Evolutionary conservation across 2,888 invertebrate genomes (phyloP).

Genomic region (Tanaodytes sp.): DNA sequence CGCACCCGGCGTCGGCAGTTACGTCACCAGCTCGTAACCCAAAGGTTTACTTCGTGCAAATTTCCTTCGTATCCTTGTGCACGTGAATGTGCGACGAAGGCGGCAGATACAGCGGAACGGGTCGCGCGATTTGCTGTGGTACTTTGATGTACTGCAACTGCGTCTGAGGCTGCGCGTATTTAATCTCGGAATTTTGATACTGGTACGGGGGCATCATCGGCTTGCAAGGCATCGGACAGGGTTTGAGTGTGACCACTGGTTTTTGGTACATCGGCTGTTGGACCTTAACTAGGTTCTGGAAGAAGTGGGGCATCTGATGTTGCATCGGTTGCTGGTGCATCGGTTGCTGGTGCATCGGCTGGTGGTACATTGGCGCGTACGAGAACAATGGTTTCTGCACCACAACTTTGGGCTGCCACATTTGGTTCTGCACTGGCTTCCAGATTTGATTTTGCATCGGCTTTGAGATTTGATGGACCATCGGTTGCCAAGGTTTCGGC

Average conservation of each 20-base stretch:
- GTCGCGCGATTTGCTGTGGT: constrained; percentile 42
- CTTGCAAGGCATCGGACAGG: constrained; percentile 50
- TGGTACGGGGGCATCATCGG: constrained; percentile 45
- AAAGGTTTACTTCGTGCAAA: constrained; percentile 44
- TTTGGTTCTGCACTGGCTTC: constrained; percentile 16
- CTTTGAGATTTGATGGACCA: neutral
- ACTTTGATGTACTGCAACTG: constrained; percentile 56
- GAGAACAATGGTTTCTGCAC: constrained; percentile 63
- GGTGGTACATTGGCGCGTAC: constrained; percentile 63
- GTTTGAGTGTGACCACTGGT: constrained; percentile 52
- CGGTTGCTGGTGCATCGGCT: constrained; percentile 33
- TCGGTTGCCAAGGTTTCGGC: constrained; percentile 29
- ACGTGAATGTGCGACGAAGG: constrained; percentile 36
- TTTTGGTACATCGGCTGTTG: constrained; percentile 58
- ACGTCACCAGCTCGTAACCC: neutral
- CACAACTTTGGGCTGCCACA: constrained; percentile 47
- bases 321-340: constrained; percentile 46
- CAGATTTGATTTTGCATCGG: constrained; percentile 7
- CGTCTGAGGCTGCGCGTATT: constrained; percentile 33
- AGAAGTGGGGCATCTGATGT: constrained; percentile 51
- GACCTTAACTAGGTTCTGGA: constrained; percentile 38
- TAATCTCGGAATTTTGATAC: constrained; percentile 35
- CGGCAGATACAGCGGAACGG: constrained; percentile 36
- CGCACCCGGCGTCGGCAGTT: no score
- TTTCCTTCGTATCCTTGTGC: constrained; percentile 42